Evolutionary conservation across 2,888 invertebrate species (phyloP).

Genomic region (Caprella mutica): DNA sequence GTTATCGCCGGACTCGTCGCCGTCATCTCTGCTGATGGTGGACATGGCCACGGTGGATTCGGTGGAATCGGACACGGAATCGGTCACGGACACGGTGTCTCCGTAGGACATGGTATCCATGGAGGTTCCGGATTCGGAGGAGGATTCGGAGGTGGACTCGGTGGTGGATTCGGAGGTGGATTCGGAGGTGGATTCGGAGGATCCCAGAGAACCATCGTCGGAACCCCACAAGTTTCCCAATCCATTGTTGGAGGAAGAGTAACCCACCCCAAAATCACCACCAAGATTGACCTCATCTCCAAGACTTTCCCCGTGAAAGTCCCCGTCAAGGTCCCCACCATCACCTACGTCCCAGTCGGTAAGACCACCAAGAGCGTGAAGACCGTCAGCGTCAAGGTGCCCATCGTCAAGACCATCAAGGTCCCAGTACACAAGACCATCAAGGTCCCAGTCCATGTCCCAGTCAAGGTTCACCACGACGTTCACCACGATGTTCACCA

Average conservation of each 20-base stretch:
- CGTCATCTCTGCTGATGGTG: not conserved
- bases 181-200: not conserved
- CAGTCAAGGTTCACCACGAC: not conserved
- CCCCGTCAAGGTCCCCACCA: conserved; percentile 9
- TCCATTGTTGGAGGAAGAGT: not conserved
- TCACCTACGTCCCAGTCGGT: conserved; percentile 5
- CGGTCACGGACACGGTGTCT: not conserved
- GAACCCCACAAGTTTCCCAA: too few species aligned
- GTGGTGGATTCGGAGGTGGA: conserved; percentile 6
- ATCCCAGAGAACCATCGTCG: not conserved
- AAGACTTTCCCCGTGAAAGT: conserved; percentile 6
- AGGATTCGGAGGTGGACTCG: not conserved
- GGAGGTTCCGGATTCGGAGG: conserved; percentile 4
- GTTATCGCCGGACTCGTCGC: conserved; percentile 7
- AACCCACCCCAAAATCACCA: conserved; percentile 1
- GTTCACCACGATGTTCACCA: not conserved
- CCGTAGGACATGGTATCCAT: not conserved
- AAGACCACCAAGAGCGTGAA: conserved; percentile 9
- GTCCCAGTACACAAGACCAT: conserved; percentile 3
- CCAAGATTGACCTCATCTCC: not conserved
- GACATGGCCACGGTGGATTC: too few species aligned
- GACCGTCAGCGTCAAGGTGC: conserved; percentile 5
- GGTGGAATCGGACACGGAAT: too few species aligned
- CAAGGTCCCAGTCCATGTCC: conserved; percentile 5
- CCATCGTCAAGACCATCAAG: conserved; percentile 5